Evolutionary conservation across 2,888 invertebrate genomes (phyloP), one percentile per base, ranked within the genome.

Genomic region (Amiota minor): DNA sequence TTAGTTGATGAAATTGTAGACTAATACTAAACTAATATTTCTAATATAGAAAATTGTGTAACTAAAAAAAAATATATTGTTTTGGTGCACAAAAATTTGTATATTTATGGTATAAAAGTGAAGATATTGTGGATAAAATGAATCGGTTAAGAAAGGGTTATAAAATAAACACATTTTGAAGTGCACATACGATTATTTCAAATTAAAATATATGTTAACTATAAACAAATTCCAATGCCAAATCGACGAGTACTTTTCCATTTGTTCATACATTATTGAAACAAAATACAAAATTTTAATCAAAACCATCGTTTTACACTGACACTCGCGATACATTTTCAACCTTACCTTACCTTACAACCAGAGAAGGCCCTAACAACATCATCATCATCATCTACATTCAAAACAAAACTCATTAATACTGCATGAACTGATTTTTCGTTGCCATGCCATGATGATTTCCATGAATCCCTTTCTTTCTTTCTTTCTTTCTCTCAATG

Each of bases 361-460:
- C n/a, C n/a, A n/a, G n/a, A n/a, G n/a, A n/a, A 59, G 14, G n/a
- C n/a, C 9, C 16, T 3, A 53, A 10, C 12, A 16, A 20, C 11
- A 12, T 9, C 59, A 59, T 6, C 49, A 12, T 9, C 59, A 59
- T 6, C 49, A 50, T 49, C 12, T 4, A 49, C 49, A 68, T 68
- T 68, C 50, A 68, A 68, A 35, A 68, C 67, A 68, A 68, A 35
- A 68, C 67, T 68, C 67, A 68, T 68, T 68, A 68, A 68, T 68
- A 68, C 67, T 68, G 67, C 67, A 68, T 68, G 67, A 68, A 68
- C 67, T 68, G 67, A 68, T 50, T 35, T 35, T 50, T 23, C 67
- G 50, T n/a, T 50, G 18, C 50, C 23, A 68, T 11, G 18, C 18
- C 67, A 35, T 35, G 35, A 35, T 35, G 59, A 59, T 16, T 18